Percentiles rank a stretch among this genome's conserved stretches.
These are phyloP conservation scores for Scaptomyza polygonia DNA, from an alignment of 2,888 invertebrate species.

Conservation along the genomic window DNA sequence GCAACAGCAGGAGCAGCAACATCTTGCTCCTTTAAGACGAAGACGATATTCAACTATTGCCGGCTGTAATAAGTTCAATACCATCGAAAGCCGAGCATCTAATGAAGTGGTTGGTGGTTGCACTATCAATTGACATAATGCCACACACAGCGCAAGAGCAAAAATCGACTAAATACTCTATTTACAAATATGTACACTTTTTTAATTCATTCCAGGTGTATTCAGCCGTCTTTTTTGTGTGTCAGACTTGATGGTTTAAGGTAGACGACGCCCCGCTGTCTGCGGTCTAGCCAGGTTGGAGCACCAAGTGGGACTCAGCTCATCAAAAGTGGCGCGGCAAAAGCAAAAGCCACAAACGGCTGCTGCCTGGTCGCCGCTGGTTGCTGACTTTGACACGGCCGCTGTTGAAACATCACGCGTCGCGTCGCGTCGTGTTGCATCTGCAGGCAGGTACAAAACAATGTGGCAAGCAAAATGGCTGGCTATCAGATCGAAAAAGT, in stretches of 20 bases:
- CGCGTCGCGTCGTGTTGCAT: neutral
- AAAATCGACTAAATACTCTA: neutral
- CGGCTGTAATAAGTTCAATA: constrained; percentile 6
- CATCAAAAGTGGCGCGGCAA: constrained; percentile 14
- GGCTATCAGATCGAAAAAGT: too few species aligned
- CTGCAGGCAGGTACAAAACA: constrained; percentile 27
- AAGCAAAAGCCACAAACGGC: constrained; percentile 22
- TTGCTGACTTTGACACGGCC: constrained; percentile 39
- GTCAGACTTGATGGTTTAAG: neutral
- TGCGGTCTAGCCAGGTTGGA: neutral
- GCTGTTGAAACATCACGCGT: constrained; percentile 5
- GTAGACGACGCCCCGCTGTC: constrained; percentile 4
- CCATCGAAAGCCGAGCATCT: constrained; percentile 8
- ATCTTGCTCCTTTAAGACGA: too few species aligned
- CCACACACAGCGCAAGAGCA: neutral
- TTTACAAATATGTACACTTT: too few species aligned
- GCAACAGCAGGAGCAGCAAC: neutral
- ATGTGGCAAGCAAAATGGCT: constrained; percentile 21
- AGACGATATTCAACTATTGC: constrained; percentile 9
- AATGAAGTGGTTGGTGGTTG: constrained; percentile 29
- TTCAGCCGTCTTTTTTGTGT: neutral
- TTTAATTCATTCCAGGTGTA: neutral
- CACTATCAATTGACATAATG: constrained; percentile 25
- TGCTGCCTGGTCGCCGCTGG: constrained; percentile 1
- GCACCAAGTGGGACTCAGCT: neutral